A percentile compares a stretch with the other conserved stretches of the same genome.
Evolutionary conservation across 1,140 invertebrate species (phyloP).

Genomic region (Eueides isabella): DNA sequence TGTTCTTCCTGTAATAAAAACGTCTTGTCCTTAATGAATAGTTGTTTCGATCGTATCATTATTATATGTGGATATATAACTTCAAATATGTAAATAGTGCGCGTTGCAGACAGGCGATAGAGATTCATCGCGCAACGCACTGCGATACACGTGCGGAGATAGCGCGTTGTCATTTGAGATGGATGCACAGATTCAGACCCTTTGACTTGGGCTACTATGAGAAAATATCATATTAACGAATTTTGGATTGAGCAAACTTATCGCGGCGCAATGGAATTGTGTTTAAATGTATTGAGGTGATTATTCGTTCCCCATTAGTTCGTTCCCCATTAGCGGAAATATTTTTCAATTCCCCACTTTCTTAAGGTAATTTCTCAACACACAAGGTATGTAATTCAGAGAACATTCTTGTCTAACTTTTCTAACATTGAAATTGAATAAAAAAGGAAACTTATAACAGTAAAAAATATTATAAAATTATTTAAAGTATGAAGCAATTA

Average conservation of each 20-base stretch:
- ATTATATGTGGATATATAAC: conserved; percentile 35
- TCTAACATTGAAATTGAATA: background rate
- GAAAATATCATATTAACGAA: conserved; percentile 49
- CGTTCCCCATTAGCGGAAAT: background rate
- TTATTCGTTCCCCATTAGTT: too few species aligned
- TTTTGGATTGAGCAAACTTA: background rate
- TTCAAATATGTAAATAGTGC: conserved; percentile 19
- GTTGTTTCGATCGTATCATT: conserved; percentile 39
- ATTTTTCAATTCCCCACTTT: too few species aligned
- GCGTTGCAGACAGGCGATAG: conserved; percentile 38
- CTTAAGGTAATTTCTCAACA: too few species aligned
- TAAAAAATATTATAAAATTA: background rate
- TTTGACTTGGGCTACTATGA: conserved; percentile 57
- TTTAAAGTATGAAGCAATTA: conserved; percentile 17
- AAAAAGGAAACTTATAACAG: background rate
- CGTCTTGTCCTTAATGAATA: conserved; percentile 48
- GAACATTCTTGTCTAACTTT: too few species aligned
- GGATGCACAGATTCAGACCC: conserved; percentile 52
- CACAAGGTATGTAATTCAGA: too few species aligned
- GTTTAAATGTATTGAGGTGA: too few species aligned
- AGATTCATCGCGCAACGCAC: conserved; percentile 46
- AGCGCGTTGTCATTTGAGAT: conserved; percentile 48
- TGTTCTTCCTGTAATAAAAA: conserved; percentile 56
- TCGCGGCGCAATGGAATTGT: background rate
- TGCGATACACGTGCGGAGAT: conserved; percentile 67